These are phyloP conservation scores for Deilephila elpenor DNA, from an alignment of 2,888 invertebrate genomes.

Conservation along the genomic window DNA sequence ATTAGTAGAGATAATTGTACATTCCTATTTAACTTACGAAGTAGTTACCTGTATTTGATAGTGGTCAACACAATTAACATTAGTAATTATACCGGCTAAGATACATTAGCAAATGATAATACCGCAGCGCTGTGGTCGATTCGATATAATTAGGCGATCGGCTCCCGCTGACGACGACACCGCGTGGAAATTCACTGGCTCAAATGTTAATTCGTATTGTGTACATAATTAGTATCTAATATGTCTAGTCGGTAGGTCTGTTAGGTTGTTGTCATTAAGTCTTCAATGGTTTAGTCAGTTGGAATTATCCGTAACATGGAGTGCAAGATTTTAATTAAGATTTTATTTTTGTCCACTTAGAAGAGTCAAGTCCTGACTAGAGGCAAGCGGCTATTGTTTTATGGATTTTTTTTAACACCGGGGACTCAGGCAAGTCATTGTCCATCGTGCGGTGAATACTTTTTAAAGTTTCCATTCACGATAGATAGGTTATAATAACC, in stretches of 20 bases:
- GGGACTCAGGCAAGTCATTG: too few species aligned
- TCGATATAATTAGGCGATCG: constrained; percentile 23
- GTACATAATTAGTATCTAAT: constrained; percentile 20
- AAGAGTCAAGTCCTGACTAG: too few species aligned
- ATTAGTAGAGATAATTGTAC: background rate
- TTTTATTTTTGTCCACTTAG: too few species aligned
- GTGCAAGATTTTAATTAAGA: too few species aligned
- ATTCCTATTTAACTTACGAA: constrained; percentile 6
- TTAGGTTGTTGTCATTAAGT: background rate
- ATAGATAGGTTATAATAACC: too few species aligned
- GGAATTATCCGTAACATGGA: too few species aligned
- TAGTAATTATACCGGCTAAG: constrained; percentile 13
- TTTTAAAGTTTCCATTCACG: too few species aligned
- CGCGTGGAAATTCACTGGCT: constrained; percentile 15
- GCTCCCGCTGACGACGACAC: constrained; percentile 4
- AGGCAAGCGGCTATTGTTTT: too few species aligned
- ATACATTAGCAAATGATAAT: constrained; percentile 27
- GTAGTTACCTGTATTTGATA: constrained; percentile 14
- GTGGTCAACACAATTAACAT: constrained; percentile 25
- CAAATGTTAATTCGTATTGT: constrained; percentile 26
- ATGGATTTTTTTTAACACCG: too few species aligned
- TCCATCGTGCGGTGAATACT: too few species aligned
- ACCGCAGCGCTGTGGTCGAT: constrained; percentile 23
- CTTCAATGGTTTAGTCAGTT: too few species aligned
- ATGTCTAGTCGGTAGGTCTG: background rate